These are phyloP conservation scores for Ophiodon elongatus DNA, from an alignment of 2,113 vertebrate genomes.

Conservation along the genomic window DNA sequence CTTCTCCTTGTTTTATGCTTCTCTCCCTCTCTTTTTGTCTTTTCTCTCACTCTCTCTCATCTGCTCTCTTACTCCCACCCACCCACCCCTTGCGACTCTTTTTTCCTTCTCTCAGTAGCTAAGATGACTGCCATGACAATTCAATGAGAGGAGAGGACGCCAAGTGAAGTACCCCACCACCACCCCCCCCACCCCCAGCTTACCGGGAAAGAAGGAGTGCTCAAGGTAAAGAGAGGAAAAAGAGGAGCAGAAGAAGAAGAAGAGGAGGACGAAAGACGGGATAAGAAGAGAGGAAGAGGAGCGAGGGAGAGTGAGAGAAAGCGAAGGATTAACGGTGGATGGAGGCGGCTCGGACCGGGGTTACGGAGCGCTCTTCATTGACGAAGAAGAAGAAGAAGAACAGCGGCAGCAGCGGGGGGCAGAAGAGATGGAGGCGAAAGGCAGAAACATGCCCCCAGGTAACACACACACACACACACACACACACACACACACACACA, in stretches of 20 bases:
- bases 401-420: slow-evolving; percentile 52
- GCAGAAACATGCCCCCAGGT: slow-evolving; percentile 84
- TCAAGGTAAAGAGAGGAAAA: slow-evolving; percentile 41
- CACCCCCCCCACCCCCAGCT: slow-evolving; percentile 20
- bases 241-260: slow-evolving; percentile 1
- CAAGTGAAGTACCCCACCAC: slow-evolving; percentile 59
- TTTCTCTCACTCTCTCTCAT: slow-evolving; percentile 39
- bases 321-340: slow-evolving; percentile 80
- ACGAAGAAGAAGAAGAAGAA: slow-evolving; percentile 64
- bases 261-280: slow-evolving; percentile 19
- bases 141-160: slow-evolving; percentile 73
- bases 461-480: slow-evolving; percentile 45
- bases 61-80: slow-evolving; percentile 31
- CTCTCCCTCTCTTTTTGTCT: slow-evolving; percentile 12
- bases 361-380: slow-evolving; percentile 77
- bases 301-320: slow-evolving; percentile 46
- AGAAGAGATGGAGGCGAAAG: slow-evolving; percentile 84
- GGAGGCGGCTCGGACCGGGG: slow-evolving; percentile 81
- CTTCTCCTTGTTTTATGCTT: slow-evolving; percentile 6
- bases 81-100: slow-evolving; percentile 30
- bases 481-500: slow-evolving; percentile 21
- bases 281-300: slow-evolving; percentile 37
- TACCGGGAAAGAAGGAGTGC: slow-evolving; percentile 47
- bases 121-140: slow-evolving; percentile 75
- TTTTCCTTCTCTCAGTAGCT: slow-evolving; percentile 63